phyloP scores from a whole-genome alignment of 2,888 invertebrate species.

The Monochamus alternatus region DNA sequence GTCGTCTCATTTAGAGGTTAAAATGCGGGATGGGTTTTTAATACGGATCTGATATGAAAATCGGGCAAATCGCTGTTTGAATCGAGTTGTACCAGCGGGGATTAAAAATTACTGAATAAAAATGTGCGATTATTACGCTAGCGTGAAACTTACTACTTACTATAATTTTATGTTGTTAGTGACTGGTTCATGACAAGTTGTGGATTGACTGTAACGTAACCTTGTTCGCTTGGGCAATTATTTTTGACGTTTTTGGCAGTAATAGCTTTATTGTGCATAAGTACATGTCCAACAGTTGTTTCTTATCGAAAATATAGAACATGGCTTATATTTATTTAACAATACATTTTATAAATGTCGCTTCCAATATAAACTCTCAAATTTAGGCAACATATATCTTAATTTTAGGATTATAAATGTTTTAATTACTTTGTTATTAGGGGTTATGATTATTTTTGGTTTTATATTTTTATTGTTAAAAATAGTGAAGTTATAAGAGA shows the following conservation, averaged over 20 bases:
- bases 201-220: neutral
- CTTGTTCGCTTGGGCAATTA: neutral
- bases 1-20: neutral
- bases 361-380: neutral
- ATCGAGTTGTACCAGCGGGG: neutral
- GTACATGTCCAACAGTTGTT: neutral
- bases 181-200: neutral
- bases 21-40: neutral
- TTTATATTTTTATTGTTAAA: too few relatives aligned
- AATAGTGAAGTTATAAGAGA: too few relatives aligned
- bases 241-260: slow-evolving; percentile 2
- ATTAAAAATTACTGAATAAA: slow-evolving; percentile 12
- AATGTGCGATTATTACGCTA: neutral
- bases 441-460: neutral
- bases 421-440: neutral
- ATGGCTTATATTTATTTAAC: neutral
- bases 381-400: neutral
- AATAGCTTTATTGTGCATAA: neutral
- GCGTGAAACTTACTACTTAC: slow-evolving; percentile 6
- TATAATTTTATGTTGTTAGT: slow-evolving; percentile 6
- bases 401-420: neutral
- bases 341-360: neutral
- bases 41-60: too few relatives aligned
- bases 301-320: neutral
- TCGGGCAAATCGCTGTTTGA: neutral